Percentiles rank a stretch among this genome's conserved stretches.
Evolutionary conservation across 2,113 vertebrate species (phyloP).

Genomic region (Cervus canadensis): DNA sequence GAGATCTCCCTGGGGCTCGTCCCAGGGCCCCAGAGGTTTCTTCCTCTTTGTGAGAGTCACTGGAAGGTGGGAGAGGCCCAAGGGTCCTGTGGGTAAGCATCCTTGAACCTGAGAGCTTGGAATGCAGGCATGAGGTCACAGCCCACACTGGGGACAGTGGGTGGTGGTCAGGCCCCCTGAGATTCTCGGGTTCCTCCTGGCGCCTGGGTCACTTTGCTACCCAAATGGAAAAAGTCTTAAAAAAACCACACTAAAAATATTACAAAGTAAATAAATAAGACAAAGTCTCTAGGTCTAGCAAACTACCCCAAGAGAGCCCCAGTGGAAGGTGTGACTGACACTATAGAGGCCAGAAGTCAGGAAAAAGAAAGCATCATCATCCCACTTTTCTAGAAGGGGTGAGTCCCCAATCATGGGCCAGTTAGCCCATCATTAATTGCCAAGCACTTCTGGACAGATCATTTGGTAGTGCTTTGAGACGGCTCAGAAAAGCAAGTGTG

Average conservation of each 20-base stretch:
- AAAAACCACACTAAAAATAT: conserved; percentile 15
- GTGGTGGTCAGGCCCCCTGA: not conserved
- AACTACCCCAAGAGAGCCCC: not conserved
- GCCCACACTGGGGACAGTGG: not conserved
- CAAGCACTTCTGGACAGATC: not conserved
- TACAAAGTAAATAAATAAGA: conserved; percentile 8
- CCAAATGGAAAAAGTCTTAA: conserved; percentile 40
- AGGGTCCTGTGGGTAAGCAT: not conserved
- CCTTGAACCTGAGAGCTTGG: not conserved
- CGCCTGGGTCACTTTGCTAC: not conserved
- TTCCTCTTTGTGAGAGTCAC: not conserved
- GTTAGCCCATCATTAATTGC: not conserved
- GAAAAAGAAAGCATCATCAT: not conserved
- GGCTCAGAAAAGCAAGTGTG: not conserved
- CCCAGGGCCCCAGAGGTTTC: not conserved
- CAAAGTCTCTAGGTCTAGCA: not conserved
- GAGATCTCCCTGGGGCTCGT: not conserved
- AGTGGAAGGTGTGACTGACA: not conserved
- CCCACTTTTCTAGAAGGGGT: not conserved
- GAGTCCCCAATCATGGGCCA: rapidly evolving
- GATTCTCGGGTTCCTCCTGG: not conserved
- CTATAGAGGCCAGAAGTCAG: not conserved
- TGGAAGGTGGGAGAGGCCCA: not conserved
- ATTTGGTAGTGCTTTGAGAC: not conserved
- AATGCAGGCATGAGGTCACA: not conserved